A percentile compares a stretch with the other conserved stretches of the same genome.
phyloP scores from a whole-genome alignment of 2,797 vertebrate genomes.

The Ptychadena robeensis region DNA sequence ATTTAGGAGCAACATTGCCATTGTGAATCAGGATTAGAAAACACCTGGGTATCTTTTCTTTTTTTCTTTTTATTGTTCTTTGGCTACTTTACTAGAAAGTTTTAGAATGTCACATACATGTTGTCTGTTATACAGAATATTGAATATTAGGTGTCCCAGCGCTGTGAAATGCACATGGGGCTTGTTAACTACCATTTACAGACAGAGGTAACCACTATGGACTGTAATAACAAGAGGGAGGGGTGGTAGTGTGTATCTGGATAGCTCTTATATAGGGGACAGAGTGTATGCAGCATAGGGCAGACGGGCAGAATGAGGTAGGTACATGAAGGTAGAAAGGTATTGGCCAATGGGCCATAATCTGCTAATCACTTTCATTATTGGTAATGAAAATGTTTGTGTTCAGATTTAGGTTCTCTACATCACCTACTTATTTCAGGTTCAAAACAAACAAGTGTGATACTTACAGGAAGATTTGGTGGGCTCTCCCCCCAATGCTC shows the following conservation, averaged over 20 bases:
- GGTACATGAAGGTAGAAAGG: background rate
- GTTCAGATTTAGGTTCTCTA: no score
- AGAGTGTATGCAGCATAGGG: background rate
- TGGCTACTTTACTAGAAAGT: background rate
- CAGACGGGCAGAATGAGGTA: conserved; percentile 31
- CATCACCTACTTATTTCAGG: no score
- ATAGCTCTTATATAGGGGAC: background rate
- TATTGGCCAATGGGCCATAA: no score
- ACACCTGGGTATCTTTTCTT: no score
- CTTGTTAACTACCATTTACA: background rate
- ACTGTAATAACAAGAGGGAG: background rate
- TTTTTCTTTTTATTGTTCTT: no score
- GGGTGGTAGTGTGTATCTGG: background rate
- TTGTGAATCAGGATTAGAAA: no score
- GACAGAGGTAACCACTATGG: background rate
- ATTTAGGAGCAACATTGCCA: no score
- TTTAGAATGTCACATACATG: background rate
- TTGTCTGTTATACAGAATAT: background rate
- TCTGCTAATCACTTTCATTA: no score
- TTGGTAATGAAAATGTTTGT: no score
- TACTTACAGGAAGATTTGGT: no score
- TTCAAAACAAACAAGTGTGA: no score
- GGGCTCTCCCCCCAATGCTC: no score
- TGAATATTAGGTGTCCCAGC: background rate
- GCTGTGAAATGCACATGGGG: background rate